Evolutionary conservation across 2,888 invertebrate genomes (phyloP), one percentile per base, ranked within the genome.

Genomic region (Fissipunctia ypsillon): DNA sequence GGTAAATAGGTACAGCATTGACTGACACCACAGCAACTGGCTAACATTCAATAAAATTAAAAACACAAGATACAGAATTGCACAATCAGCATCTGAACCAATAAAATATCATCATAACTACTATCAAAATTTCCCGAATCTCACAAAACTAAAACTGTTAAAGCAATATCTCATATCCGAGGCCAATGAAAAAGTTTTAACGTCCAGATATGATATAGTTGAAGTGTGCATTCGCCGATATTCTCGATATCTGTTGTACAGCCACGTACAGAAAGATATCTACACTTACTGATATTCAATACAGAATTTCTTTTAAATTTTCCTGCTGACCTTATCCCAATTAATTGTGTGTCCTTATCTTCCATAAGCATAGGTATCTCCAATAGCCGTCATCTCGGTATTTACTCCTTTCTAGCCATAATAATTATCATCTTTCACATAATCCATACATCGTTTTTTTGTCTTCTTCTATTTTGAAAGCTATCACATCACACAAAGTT

Each of bases 111-210:
- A 48, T 50, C 16, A 75, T 85, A 87, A 86, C 56, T 63, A 63
- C 59, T 63, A 22, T n/a, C 68, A 86, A 78, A 84, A 85, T 79
- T 81, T 84, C 63, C 69, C 56, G 64, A 89, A 91, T 87, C 88
- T 88, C 86, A 81, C 86, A 66, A 84, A 92, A 90, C 86, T 90
- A 88, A 86, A 91, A 85, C 78, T 82, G 81, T 57, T 80, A 79
- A 81, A 69, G 85, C 88, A 78, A 88, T 92, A 90, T 93, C 89
- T 91, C 91, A 91, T 90, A 83, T 78, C 85, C 79, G 85, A 88
- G 87, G 91, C 92, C 92, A 93, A 91, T 93, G 94, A 94, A 93
- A 93, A 94, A 93, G 91, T 94, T 94, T 92, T 90, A 90, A 93
- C 87, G 91, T 90, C 88, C 87, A 83, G 87, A 89, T 89, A 89